Evolutionary conservation across 1,140 invertebrate species (phyloP), one percentile per base, ranked within the genome.

Genomic region (Epicauta chinensis): DNA sequence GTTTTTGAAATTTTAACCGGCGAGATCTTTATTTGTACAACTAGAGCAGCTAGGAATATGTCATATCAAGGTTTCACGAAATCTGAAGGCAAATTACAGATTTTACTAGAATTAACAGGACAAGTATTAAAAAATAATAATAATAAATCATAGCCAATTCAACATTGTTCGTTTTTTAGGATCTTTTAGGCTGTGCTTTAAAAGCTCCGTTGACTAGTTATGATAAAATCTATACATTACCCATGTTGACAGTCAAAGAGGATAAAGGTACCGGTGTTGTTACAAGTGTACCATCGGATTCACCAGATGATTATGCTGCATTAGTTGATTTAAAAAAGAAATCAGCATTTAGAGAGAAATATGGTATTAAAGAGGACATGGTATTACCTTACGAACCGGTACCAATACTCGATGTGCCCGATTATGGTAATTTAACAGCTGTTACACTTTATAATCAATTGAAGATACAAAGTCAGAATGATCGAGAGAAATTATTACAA

Each of bases 251-350:
- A 4, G 97, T 99, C 55, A 97, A 97, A 73, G 91, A 96, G 68
- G 93, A 97, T 61, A 98, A 98, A 77, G 90, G 96, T 12, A 99
- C 97, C 6, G 97, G 96, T 12, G 81, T 99, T 51, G 97, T 99
- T 0, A 98, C 96, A 0, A 96, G 93, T 64, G 97, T 99, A 2
- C 97, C 97, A 0, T 97, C 95, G 2, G 97, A 99, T 77, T 91
- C 97, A 2, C 97, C 97, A 1, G 97, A 99, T 75, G 97, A 99
- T 74, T 98, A 89, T 73, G 95, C 94, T 17, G 95, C 96, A 29
- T 73, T 99, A 1, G 77, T 84, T 11, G 97, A 99, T 76, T 74
- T 99, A 17, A 94, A 98, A 65, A 98, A 97, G 62, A 99, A 99
- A 69, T 80, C 84, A 67, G 77, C 91, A 3, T 81, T 99, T 14